Conservation (phyloP, 2,113 vertebrate species). For the Sorex fumeus region DNA sequence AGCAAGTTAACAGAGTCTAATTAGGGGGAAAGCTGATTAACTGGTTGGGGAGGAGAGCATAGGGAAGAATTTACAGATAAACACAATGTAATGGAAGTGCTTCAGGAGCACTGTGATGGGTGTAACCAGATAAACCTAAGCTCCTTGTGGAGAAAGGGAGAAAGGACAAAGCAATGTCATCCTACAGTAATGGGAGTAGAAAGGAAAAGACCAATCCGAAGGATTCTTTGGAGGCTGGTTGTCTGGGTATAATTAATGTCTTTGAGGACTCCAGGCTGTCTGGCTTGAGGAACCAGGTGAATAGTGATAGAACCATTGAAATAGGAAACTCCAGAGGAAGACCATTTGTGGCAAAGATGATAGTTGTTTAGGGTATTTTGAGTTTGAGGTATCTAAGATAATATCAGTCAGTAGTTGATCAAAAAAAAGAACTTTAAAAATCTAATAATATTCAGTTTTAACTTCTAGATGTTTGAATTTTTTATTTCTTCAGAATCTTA, state of each 20-base stretch:
- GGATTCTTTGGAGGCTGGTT: conserved; percentile 8
- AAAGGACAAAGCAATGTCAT: no score
- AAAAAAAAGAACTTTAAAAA: background rate
- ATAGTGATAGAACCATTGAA: background rate
- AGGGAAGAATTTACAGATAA: no score
- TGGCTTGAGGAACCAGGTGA: background rate
- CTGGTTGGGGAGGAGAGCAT: no score
- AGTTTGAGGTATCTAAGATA: background rate
- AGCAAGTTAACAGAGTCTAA: no score
- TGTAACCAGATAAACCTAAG: no score
- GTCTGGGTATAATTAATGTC: background rate
- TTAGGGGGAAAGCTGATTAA: no score
- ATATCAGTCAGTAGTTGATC: background rate
- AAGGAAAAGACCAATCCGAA: background rate
- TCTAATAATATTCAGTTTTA: no score
- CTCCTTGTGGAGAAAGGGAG: no score
- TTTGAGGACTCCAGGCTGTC: background rate
- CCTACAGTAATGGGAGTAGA: background rate
- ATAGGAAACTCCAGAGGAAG: background rate
- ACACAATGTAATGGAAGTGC: no score
- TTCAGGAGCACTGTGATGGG: no score
- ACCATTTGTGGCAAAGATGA: background rate
- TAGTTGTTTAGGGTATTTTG: background rate
- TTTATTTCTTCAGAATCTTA: no score
- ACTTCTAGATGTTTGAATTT: no score